Evolutionary conservation across 2,113 vertebrate species (phyloP).

Genomic region (Glaucidium brasilianum): DNA sequence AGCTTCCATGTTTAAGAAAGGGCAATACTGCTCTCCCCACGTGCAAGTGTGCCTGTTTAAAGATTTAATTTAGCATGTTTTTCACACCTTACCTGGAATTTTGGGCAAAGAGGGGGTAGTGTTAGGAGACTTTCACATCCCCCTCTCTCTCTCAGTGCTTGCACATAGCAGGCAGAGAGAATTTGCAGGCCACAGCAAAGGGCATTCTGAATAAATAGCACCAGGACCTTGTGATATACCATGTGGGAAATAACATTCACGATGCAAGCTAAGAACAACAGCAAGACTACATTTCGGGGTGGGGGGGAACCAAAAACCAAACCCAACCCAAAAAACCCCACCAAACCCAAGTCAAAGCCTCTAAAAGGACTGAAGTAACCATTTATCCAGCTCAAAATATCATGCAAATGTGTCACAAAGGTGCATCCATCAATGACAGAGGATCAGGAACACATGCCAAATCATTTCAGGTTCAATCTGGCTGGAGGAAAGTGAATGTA

Average conservation of each 20-base stretch:
- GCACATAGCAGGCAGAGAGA: neutral
- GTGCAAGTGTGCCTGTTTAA: rapidly evolving
- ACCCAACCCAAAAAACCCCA: too few relatives aligned
- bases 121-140: neutral
- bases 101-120: neutral
- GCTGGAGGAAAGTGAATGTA: neutral
- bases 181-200: neutral
- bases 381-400: neutral
- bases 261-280: neutral
- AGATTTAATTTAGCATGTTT: neutral
- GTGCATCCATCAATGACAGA: neutral
- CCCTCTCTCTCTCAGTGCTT: neutral
- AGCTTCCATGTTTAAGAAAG: neutral
- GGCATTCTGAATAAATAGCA: neutral
- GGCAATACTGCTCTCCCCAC: neutral
- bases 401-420: neutral
- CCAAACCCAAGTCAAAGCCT: neutral
- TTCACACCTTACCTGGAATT: neutral
- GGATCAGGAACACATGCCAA: neutral
- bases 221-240: neutral
- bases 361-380: neutral
- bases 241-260: neutral
- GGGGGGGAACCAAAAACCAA: too few relatives aligned
- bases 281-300: neutral
- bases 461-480: neutral